Percentiles rank a stretch among this genome's conserved stretches.
Evolutionary conservation across 2,888 invertebrate genomes (phyloP).

Genomic region (Epiblema foenella): DNA sequence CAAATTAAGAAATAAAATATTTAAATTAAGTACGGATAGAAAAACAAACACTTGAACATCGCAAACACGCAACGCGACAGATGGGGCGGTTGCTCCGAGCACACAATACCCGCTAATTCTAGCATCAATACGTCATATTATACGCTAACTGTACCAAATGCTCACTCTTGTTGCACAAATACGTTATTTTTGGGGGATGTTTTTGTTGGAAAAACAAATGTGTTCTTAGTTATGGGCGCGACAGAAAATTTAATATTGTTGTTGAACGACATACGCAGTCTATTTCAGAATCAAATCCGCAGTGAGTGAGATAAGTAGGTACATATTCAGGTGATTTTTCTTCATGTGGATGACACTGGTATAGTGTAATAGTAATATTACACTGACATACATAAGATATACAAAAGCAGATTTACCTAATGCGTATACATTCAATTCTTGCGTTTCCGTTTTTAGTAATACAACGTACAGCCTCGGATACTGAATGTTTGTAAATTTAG

Average conservation of each 20-base stretch:
- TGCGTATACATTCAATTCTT: too few species aligned
- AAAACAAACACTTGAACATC: slow-evolving; percentile 59
- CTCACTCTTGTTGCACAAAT: slow-evolving; percentile 65
- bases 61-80: slow-evolving; percentile 68
- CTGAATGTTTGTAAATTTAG: too few species aligned
- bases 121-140: slow-evolving; percentile 71
- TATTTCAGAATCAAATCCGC: neutral
- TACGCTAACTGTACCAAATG: slow-evolving; percentile 66
- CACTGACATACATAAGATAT: too few species aligned
- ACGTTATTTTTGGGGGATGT: slow-evolving; percentile 56
- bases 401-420: too few species aligned
- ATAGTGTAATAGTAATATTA: too few species aligned
- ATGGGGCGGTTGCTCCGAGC: slow-evolving; percentile 68
- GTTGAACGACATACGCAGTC: neutral
- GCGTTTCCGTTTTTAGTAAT: too few species aligned
- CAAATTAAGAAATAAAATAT: slow-evolving; percentile 12
- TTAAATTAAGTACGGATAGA: slow-evolving; percentile 20
- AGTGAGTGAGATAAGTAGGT: too few species aligned
- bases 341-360: too few species aligned
- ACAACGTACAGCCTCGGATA: too few species aligned
- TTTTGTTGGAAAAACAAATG: slow-evolving; percentile 34
- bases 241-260: slow-evolving; percentile 1
- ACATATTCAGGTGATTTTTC: too few species aligned
- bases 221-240: slow-evolving; percentile 34
- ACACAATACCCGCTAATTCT: slow-evolving; percentile 79